These are phyloP conservation scores for Romanogobio albipinnatus DNA, from an alignment of 2,113 vertebrate genomes.

Conservation along the genomic window DNA sequence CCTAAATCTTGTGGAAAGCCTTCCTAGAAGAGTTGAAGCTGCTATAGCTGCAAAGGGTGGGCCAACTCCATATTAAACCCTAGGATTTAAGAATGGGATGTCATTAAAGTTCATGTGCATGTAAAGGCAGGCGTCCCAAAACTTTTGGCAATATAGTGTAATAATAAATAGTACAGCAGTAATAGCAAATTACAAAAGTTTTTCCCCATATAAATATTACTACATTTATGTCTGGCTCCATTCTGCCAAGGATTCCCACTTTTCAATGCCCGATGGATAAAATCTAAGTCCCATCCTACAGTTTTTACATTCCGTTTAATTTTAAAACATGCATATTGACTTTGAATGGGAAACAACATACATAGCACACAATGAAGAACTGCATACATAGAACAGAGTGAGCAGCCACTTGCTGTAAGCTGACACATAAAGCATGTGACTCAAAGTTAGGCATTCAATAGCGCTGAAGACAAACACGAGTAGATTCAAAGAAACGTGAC, in stretches of 20 bases:
- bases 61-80: no score
- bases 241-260: no score
- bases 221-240: no score
- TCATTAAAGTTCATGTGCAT: no score
- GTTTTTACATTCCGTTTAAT: background rate
- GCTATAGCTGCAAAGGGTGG: no score
- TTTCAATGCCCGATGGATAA: no score
- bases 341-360: background rate
- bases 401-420: background rate
- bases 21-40: no score
- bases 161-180: background rate
- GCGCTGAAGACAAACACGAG: slow-evolving; percentile 1
- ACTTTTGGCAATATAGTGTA: background rate
- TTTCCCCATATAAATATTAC: no score
- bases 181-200: background rate
- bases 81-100: no score
- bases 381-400: background rate
- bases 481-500: slow-evolving; percentile 41
- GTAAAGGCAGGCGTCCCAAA: no score
- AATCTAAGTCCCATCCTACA: no score
- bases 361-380: background rate
- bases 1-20: no score
- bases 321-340: background rate
- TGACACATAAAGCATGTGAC: background rate
- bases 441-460: background rate